A percentile compares a stretch with the other conserved stretches of the same genome.
These are phyloP conservation scores for Mirounga angustirostris DNA, from an alignment of 2,113 vertebrate genomes.

Conservation along the genomic window DNA sequence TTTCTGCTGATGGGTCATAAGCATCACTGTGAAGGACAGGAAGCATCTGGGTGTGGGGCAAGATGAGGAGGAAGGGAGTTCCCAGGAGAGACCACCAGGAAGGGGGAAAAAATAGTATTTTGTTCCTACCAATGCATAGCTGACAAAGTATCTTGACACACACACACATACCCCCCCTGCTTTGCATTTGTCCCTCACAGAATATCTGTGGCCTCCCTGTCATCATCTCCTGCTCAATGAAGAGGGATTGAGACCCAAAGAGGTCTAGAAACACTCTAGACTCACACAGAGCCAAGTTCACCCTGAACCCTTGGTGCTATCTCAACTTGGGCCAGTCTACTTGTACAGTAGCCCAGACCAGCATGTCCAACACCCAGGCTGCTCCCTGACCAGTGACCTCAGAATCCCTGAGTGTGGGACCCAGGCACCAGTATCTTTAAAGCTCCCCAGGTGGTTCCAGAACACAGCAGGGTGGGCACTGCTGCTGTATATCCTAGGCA, in stretches of 20 bases:
- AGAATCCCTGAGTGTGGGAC: not conserved
- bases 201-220: not conserved
- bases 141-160: not conserved
- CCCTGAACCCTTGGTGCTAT: not conserved
- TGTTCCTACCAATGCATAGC: not conserved
- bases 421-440: not conserved
- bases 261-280: not conserved
- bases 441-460: not conserved
- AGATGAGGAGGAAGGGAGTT: not conserved
- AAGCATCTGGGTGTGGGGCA: not conserved
- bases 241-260: not conserved
- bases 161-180: not conserved
- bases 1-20: not conserved
- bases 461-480: not conserved
- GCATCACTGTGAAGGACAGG: rapidly evolving
- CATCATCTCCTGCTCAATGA: not conserved
- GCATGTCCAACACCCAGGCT: not conserved
- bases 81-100: not conserved
- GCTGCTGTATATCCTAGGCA: not conserved
- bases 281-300: not conserved
- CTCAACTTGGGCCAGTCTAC: not conserved
- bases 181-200: not conserved
- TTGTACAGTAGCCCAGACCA: not conserved
- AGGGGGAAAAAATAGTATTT: not conserved
- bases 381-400: not conserved